phyloP scores from a whole-genome alignment of 1,140 invertebrate genomes.

The Sitodiplosis mosellana region DNA sequence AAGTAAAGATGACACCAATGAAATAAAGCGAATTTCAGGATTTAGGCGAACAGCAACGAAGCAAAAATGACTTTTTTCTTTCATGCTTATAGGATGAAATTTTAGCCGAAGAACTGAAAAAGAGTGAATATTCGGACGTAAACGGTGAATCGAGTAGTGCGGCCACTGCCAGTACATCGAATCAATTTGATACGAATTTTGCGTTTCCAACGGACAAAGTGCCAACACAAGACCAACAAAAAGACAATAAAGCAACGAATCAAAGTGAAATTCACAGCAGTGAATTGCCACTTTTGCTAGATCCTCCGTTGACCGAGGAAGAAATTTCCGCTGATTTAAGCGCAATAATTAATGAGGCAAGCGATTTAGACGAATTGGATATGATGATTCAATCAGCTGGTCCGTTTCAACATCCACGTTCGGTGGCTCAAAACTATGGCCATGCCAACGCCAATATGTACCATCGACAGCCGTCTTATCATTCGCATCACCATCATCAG shows the following conservation, averaged over 20 bases:
- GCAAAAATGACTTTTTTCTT: no score
- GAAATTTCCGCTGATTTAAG: constrained; percentile 12
- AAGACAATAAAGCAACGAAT: background rate
- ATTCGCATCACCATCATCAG: constrained; percentile 23
- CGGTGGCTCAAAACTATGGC: constrained; percentile 6
- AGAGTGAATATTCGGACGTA: no score
- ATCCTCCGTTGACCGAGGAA: constrained; percentile 14
- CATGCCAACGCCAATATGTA: constrained; percentile 15
- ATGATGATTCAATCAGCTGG: constrained; percentile 23
- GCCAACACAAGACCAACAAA: background rate
- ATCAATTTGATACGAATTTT: no score
- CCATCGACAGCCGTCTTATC: constrained; percentile 17
- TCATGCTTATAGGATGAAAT: no score
- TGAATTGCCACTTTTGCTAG: constrained; percentile 2
- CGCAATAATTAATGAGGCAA: constrained; percentile 22
- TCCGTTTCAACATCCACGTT: constrained; percentile 13
- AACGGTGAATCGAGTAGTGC: no score
- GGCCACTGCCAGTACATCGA: no score
- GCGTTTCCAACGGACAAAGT: constrained; percentile 2
- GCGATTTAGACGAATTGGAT: constrained; percentile 19
- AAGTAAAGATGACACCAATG: no score
- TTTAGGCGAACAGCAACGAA: no score
- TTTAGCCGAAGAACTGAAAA: no score
- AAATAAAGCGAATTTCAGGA: no score
- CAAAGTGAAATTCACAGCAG: background rate